These are phyloP conservation scores for Myrmophylax atrothorax DNA, from an alignment of 2,113 vertebrate genomes.

Conservation along the genomic window DNA sequence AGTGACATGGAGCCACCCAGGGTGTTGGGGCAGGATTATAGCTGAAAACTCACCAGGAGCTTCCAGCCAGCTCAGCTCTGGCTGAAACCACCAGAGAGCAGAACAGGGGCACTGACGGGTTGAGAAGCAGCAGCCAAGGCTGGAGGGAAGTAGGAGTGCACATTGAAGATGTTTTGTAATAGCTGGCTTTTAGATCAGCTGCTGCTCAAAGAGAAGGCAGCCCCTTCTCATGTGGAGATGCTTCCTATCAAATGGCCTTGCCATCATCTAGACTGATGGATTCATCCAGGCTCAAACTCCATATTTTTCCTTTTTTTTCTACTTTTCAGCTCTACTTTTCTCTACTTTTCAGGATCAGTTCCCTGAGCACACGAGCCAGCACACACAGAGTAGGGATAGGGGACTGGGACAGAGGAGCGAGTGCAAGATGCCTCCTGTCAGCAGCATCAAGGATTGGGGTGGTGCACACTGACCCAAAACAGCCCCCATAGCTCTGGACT, in stretches of 20 bases:
- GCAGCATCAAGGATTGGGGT: not conserved
- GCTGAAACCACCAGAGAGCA: not conserved
- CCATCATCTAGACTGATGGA: not conserved
- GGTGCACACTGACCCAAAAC: fast-evolving
- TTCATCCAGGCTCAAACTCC: not conserved
- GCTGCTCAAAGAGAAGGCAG: not conserved
- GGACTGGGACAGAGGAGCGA: not conserved
- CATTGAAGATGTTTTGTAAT: not conserved
- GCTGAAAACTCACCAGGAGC: not conserved
- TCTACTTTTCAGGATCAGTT: not conserved
- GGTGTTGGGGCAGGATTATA: not conserved
- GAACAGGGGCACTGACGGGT: fast-evolving
- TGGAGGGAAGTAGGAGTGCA: not conserved
- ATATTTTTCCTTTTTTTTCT: not conserved
- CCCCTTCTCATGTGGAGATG: not conserved
- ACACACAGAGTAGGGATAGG: not conserved
- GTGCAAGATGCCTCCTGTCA: not conserved
- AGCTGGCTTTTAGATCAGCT: not conserved
- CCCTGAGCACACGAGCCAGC: not conserved
- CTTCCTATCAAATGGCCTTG: not conserved
- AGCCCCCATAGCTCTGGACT: not conserved
- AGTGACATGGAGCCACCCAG: not conserved
- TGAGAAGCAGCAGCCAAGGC: not conserved
- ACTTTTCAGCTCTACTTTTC: not conserved
- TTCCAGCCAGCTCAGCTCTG: not conserved